A percentile compares a stretch with the other conserved stretches of the same genome.
Conservation (phyloP, 2,797 vertebrate species). For the Chanos chanos region DNA sequence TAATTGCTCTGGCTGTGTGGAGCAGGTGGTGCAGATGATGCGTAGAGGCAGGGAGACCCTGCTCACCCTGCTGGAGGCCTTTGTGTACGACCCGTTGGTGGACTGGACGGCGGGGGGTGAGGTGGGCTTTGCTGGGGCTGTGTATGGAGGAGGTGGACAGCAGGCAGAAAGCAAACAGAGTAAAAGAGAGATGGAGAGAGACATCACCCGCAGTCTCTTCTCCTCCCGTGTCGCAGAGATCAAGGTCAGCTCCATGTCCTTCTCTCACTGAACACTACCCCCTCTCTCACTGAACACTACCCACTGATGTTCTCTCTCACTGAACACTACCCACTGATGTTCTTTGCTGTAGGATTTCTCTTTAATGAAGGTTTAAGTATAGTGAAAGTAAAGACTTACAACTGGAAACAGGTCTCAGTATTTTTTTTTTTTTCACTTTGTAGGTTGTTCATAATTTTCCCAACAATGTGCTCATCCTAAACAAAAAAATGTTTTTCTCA, state of each 20-base stretch:
- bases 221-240: slow-evolving; percentile 97
- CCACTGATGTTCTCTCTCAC: no score
- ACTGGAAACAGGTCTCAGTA: no score
- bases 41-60: slow-evolving; percentile 93
- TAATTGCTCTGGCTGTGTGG: neutral
- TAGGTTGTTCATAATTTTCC: no score
- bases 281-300: no score
- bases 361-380: no score
- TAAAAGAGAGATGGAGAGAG: slow-evolving; percentile 97
- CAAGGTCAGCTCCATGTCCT: slow-evolving; percentile 73
- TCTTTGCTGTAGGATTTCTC: no score
- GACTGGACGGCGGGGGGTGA: slow-evolving; percentile 98
- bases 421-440: neutral
- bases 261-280: no score
- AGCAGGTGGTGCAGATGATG: slow-evolving; percentile 96
- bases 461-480: no score
- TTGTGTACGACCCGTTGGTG: slow-evolving; percentile 96
- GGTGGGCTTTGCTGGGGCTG: slow-evolving; percentile 94
- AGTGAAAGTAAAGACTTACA: no score
- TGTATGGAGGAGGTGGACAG: slow-evolving; percentile 95
- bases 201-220: slow-evolving; percentile 97
- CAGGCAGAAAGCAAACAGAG: slow-evolving; percentile 96
- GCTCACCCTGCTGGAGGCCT: slow-evolving; percentile 91
- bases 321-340: no score
- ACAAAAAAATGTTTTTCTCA: no score